Evolutionary conservation across 2,888 invertebrate species (phyloP), one percentile per base, ranked within the genome.

Genomic region (Mayetiola destructor): DNA sequence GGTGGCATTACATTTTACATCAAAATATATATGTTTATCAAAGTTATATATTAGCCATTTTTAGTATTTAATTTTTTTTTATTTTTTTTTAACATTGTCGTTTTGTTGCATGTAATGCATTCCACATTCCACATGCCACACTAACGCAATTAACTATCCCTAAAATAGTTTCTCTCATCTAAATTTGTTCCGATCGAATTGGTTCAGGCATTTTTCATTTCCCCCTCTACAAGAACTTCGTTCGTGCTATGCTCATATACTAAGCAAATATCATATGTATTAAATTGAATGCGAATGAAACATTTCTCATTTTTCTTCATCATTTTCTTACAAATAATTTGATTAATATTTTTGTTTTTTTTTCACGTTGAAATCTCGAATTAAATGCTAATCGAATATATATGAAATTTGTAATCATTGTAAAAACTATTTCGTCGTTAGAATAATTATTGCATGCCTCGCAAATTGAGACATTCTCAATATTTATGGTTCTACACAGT

Each of bases 1-100:
- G 6, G 23, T 48, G n/a, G 8, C 12, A 32, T 32, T 32, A 32
- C 12, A 27, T n/a, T 48, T 48, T 2, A 48, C 27, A 48, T 48
- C 16, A 48, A 48, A 23, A 48, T 48, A 27, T 48, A 48, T 48
- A 48, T 48, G 48, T 23, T 27, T 48, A 48, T 48, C 48, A 48
- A 48, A 48, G 48, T 27, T 48, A 48, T 48, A 39, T 40, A 48
- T 48, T 27, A 48, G 48, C 48, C 48, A 27, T 48, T 48, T 48
- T 23, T 16, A 10, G 3, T 37, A 12, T 23, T 39, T 39, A 39
- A 18, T 39, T 39, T 39, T 16, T 12, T 40, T 21, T 36, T 36
- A 10, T 48, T 27, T 3, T 6, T 48, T 3, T 12, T 40, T 27
- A 27, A 27, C 9, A n/a, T 27, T 27, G n/a, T 48, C 27, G 2